Conservation (phyloP, 2,113 vertebrate genomes). For the Hippocampus abdominalis region DNA sequence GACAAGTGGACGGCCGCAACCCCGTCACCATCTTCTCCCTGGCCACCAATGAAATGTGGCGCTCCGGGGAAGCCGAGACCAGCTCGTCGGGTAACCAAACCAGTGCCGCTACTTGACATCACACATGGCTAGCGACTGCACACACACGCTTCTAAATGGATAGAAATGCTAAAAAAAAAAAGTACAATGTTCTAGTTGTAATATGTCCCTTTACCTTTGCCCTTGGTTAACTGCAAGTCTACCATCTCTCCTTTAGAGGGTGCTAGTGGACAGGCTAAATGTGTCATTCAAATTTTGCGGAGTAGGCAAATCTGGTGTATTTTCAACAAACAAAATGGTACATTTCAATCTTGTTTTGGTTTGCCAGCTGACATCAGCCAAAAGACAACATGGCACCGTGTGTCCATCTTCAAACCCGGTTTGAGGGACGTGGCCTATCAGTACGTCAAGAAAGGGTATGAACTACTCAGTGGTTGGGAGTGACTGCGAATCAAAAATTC, state of each 20-base stretch:
- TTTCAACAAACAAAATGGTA: not conserved
- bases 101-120: not conserved
- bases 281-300: too few relatives aligned
- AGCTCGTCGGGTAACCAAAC: conserved; percentile 37
- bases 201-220: not conserved
- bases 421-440: conserved; percentile 92
- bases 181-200: not conserved
- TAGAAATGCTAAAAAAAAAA: too few relatives aligned
- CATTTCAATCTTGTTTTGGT: conserved; percentile 10
- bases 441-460: conserved; percentile 94
- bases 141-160: too few relatives aligned
- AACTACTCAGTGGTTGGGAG: not conserved
- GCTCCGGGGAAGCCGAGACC: conserved; percentile 78
- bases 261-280: not conserved
- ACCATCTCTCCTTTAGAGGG: conserved; percentile 23
- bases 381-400: conserved; percentile 94
- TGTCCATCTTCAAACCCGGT: conserved; percentile 93
- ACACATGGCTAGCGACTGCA: too few relatives aligned
- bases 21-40: conserved; percentile 96
- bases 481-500: not conserved
- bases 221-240: not conserved
- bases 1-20: conserved; percentile 91
- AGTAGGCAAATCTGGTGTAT: not conserved
- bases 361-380: conserved; percentile 89
- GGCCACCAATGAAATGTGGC: conserved; percentile 97